Conservation (phyloP, 2,888 invertebrate species). For the Tetanocera ferruginea region DNA sequence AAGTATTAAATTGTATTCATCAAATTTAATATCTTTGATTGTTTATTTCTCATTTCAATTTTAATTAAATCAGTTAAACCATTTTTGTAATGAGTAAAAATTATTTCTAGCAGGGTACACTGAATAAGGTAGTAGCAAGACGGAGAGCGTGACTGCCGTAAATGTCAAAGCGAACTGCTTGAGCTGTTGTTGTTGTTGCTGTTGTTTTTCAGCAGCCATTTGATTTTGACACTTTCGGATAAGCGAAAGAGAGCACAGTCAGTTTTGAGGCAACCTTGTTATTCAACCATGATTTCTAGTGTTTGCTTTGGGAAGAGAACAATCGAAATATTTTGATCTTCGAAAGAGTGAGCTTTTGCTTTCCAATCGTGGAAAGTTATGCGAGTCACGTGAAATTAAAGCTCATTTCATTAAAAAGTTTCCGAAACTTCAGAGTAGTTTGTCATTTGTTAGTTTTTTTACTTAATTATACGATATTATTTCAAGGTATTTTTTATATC, state of each 20-base stretch:
- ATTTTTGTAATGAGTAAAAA: background rate
- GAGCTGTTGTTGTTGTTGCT: too few relatives aligned
- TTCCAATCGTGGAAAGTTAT: conserved; percentile 21
- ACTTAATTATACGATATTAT: background rate
- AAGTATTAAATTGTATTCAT: background rate
- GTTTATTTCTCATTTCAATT: background rate
- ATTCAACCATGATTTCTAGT: too few relatives aligned
- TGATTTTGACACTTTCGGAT: too few relatives aligned
- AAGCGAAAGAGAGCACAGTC: too few relatives aligned
- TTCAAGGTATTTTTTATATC: background rate
- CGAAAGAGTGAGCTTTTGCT: background rate
- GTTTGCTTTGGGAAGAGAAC: background rate
- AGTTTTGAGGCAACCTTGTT: too few relatives aligned
- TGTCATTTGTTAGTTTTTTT: background rate
- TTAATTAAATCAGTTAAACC: background rate
- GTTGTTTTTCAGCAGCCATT: too few relatives aligned
- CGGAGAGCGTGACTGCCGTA: too few relatives aligned
- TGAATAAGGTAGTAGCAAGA: too few relatives aligned
- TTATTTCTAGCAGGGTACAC: too few relatives aligned
- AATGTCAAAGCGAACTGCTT: too few relatives aligned
- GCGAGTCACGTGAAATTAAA: conserved; percentile 41
- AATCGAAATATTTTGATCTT: background rate
- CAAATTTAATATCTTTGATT: background rate
- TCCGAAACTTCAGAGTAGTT: background rate
- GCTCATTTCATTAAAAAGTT: background rate